These are phyloP conservation scores for Liodrosophila aerea DNA, from an alignment of 2,888 invertebrate genomes.

Conservation along the genomic window DNA sequence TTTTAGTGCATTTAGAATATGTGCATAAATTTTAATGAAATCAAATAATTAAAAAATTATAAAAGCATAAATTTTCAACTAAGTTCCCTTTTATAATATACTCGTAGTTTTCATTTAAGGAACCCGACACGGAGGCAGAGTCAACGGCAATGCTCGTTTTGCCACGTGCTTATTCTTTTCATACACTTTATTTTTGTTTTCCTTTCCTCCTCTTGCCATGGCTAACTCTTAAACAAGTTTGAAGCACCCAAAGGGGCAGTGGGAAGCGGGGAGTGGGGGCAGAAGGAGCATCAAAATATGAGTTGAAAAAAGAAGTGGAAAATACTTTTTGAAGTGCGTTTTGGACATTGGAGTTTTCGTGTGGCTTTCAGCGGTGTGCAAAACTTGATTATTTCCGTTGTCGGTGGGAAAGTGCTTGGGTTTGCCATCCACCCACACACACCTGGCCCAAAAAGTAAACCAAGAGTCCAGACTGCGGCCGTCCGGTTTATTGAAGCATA, in stretches of 20 bases:
- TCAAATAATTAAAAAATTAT: too few species aligned
- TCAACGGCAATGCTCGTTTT: too few species aligned
- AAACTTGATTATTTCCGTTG: slow-evolving; percentile 70
- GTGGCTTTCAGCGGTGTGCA: slow-evolving; percentile 65
- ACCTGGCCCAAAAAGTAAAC: slow-evolving; percentile 24
- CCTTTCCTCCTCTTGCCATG: slow-evolving; percentile 10
- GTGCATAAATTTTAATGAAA: too few species aligned
- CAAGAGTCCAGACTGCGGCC: slow-evolving; percentile 38
- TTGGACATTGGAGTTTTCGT: slow-evolving; percentile 61
- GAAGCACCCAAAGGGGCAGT: slow-evolving; percentile 8
- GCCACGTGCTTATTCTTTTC: too few species aligned
- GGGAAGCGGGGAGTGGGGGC: neutral
- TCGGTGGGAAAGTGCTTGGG: slow-evolving; percentile 24
- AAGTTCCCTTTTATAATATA: too few species aligned
- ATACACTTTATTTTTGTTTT: too few species aligned
- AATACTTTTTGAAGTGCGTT: slow-evolving; percentile 64
- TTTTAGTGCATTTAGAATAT: too few species aligned
- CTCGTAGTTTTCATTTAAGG: too few species aligned
- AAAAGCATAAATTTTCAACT: too few species aligned
- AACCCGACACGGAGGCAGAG: too few species aligned
- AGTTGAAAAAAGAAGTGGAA: slow-evolving; percentile 31
- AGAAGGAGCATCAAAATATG: slow-evolving; percentile 35
- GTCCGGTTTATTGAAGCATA: slow-evolving; percentile 70
- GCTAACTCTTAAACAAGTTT: slow-evolving; percentile 37
- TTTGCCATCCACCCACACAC: neutral